Conservation (phyloP, 2,888 invertebrate species). For the Ophion slaviceki region DNA sequence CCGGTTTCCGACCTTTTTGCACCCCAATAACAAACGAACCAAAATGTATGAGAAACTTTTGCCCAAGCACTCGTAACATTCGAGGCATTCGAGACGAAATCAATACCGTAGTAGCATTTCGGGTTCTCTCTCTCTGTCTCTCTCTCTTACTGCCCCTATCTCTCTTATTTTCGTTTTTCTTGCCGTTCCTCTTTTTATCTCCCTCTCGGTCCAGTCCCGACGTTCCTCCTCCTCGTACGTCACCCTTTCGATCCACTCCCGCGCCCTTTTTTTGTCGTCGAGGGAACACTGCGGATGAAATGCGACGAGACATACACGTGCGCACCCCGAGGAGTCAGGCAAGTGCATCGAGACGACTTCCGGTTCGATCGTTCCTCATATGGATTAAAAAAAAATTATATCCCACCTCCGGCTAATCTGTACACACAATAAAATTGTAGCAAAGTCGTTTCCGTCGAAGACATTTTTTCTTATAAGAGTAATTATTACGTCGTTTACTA, state of each 20-base stretch:
- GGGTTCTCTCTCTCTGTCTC: slow-evolving; percentile 27
- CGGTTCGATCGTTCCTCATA: neutral
- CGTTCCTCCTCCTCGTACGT: slow-evolving; percentile 16
- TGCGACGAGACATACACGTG: neutral
- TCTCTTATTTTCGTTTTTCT: slow-evolving; percentile 24
- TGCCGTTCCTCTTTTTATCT: slow-evolving; percentile 32
- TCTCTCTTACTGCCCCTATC: neutral
- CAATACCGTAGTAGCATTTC: slow-evolving; percentile 70
- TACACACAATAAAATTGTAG: too few relatives aligned
- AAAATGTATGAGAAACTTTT: slow-evolving; percentile 46
- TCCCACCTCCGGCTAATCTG: too few relatives aligned
- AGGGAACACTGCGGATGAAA: slow-evolving; percentile 26
- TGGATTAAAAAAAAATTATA: too few relatives aligned
- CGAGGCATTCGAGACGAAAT: slow-evolving; percentile 76
- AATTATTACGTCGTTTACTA: too few relatives aligned
- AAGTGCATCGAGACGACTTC: neutral
- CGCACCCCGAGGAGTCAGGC: neutral
- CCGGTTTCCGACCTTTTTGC: too few relatives aligned
- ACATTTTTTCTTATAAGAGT: too few relatives aligned
- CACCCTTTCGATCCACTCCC: slow-evolving; percentile 42
- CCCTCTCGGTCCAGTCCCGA: slow-evolving; percentile 7
- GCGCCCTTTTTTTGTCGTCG: slow-evolving; percentile 28
- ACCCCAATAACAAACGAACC: neutral
- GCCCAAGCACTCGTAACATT: slow-evolving; percentile 45
- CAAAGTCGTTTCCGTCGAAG: too few relatives aligned